phyloP scores from a whole-genome alignment of 92 coral and sea anemone genomes.

The Phenganax marumi region DNA sequence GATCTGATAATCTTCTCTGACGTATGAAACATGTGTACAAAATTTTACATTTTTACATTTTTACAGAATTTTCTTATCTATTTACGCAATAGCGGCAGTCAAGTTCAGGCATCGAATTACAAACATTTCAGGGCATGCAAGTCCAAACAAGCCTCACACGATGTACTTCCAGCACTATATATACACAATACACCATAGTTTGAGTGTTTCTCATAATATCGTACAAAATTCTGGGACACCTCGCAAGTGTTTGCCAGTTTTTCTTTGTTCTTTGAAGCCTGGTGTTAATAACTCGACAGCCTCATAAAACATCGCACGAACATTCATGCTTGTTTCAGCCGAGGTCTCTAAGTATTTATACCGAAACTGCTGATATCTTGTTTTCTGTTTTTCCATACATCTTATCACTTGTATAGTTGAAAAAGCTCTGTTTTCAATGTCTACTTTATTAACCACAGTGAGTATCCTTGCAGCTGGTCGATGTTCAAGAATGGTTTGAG shows the following conservation, averaged over 20 bases:
- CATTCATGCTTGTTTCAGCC: constrained; percentile 72
- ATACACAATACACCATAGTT: neutral
- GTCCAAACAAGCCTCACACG: neutral
- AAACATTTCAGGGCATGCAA: neutral
- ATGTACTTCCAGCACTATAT: neutral
- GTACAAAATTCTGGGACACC: constrained; percentile 8
- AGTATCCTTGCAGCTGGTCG: constrained; percentile 48
- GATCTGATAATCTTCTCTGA: neutral
- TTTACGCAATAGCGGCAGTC: neutral
- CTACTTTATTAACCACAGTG: constrained; percentile 84
- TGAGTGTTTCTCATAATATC: neutral
- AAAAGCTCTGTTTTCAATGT: constrained; percentile 67
- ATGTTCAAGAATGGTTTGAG: neutral
- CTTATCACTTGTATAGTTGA: constrained; percentile 64
- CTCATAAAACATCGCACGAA: constrained; percentile 71
- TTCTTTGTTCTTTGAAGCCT: neutral
- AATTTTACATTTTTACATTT: neutral
- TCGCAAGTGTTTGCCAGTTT: constrained; percentile 1
- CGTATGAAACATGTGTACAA: constrained; percentile 6
- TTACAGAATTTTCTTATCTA: neutral
- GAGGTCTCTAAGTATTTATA: constrained; percentile 79
- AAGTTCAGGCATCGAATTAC: constrained; percentile 28
- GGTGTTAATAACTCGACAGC: constrained; percentile 57
- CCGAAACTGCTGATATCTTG: constrained; percentile 50
- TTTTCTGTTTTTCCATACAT: constrained; percentile 52